Evolutionary conservation across 2,797 vertebrate genomes (phyloP), one percentile per base, ranked within the genome.

Genomic region (Danio kyathit): DNA sequence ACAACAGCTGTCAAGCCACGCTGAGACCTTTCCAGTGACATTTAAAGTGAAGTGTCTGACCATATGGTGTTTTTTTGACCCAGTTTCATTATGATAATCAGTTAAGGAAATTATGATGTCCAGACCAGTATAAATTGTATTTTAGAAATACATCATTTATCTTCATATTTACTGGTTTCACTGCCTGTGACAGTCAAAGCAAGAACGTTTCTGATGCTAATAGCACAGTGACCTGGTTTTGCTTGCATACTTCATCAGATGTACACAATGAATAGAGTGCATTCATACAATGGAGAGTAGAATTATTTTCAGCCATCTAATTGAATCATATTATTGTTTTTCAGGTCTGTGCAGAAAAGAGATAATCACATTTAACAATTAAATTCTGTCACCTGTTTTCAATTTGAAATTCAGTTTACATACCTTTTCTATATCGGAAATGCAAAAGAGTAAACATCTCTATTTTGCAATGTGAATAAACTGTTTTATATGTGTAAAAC

Each of bases 11-110:
- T 41, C 38, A 59, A 61, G 46, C 14, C 41, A 67, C 19, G 44
- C 9, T 70, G 40, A 65, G 60, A 73, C 69, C 69, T 73, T 73
- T 80, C 40, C 41, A 61, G 17, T 64, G 59, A 65, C 60, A 73
- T 80, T 80, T 73, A 65, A 63, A 17, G 17, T 56, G 5, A 65
- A 80, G 49, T 56, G 59, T 14, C 14, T 16, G 17, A 21, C 46
- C 67, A 72, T 72, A 80, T 80, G 69, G 2, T 59, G 54, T 76
- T 73, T 44, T 40, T 70, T 56, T 6, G 46, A 17, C 14, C 38
- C 46, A 0, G 11, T 52, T 61, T 71, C 29, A 54, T 72, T 19
- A 17, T 12, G 57, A 52, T 12, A 44, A 12, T 14, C 38, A 10
- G 12, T 19, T 29, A 57, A 2, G 38, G 17, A 80, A 64, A 41